phyloP scores from a whole-genome alignment of 2,797 vertebrate species.

The Halcyon leucocephala region DNA sequence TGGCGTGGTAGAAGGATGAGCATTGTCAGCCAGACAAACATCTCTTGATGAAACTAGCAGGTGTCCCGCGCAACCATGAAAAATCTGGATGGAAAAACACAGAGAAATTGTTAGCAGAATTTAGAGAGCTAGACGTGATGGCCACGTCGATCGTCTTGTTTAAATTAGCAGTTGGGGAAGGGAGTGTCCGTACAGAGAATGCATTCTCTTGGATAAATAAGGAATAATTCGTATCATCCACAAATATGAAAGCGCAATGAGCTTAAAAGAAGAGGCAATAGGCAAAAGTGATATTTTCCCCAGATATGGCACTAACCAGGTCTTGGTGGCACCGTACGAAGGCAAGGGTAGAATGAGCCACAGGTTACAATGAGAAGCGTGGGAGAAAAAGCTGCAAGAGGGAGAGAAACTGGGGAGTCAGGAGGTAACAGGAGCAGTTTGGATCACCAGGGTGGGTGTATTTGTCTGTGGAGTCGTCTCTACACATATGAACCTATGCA shows the following conservation, averaged over 20 bases:
- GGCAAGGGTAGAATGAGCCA: neutral
- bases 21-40: neutral
- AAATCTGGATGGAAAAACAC: neutral
- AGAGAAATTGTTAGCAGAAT: neutral
- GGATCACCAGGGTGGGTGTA: neutral
- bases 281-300: neutral
- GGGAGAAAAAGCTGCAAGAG: neutral
- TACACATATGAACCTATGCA: neutral
- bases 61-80: neutral
- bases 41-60: neutral
- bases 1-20: neutral
- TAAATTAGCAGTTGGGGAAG: neutral
- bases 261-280: neutral
- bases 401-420: neutral
- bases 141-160: neutral
- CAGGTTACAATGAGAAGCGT: neutral
- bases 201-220: neutral
- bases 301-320: neutral
- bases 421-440: neutral
- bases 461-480: neutral
- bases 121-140: neutral
- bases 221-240: neutral
- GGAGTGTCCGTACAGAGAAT: neutral
- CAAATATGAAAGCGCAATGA: neutral
- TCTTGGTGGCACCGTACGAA: accelerated